phyloP scores from a whole-genome alignment of 2,797 vertebrate genomes.

The Benthosema pterotum region DNA sequence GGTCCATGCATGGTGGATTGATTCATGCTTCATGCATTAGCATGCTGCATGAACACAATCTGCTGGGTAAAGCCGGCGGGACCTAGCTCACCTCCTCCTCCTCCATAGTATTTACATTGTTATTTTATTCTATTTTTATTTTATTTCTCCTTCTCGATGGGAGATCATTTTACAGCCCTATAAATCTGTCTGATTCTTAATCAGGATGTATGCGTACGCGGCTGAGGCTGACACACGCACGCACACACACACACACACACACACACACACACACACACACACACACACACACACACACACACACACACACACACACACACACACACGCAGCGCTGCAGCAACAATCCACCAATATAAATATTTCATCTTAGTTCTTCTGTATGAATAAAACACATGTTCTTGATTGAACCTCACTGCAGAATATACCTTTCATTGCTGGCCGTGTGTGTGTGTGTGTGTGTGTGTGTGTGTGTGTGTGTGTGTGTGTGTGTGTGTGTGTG shows the following conservation, averaged over 20 bases:
- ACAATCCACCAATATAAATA: conserved; percentile 56
- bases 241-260: no score
- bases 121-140: no score
- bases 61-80: conserved; percentile 54
- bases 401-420: conserved; percentile 48
- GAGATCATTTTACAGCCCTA: conserved; percentile 52
- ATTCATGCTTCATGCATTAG: conserved; percentile 63
- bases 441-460: conserved; percentile 7
- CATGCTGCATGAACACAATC: conserved; percentile 76
- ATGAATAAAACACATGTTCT: conserved; percentile 72
- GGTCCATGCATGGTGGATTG: conserved; percentile 39
- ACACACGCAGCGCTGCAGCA: no score
- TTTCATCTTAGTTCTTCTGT: conserved; percentile 68
- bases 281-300: no score
- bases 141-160: conserved; percentile 22
- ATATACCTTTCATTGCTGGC: conserved; percentile 50
- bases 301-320: no score
- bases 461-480: conserved; percentile 2
- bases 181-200: conserved; percentile 53
- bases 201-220: conserved; percentile 51
- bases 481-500: conserved; percentile 3
- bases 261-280: no score
- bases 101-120: no score
- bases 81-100: conserved; percentile 47
- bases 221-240: conserved; percentile 32